Evolutionary conservation across 37 sponge, comb jelly and placozoan species (phyloP).

Genomic region (Spongilla lacustris): DNA sequence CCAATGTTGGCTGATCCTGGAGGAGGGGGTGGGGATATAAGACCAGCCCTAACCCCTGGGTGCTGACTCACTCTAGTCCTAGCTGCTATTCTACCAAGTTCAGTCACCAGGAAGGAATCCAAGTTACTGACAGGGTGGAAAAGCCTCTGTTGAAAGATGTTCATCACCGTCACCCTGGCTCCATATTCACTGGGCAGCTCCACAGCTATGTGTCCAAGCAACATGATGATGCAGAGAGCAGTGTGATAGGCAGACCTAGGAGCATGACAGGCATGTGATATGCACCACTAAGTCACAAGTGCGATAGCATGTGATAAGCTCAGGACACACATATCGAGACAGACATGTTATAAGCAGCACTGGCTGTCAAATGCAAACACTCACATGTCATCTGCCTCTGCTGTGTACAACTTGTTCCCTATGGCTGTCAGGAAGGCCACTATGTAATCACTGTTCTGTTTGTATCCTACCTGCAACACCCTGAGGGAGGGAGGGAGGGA

Average conservation of each 20-base stretch:
- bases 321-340: neutral
- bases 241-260: slow-evolving; percentile 10
- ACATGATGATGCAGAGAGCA: slow-evolving; percentile 63
- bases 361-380: too few relatives aligned
- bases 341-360: neutral
- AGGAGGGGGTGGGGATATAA: neutral
- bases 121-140: slow-evolving; percentile 55
- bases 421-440: slow-evolving; percentile 58
- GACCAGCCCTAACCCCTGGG: neutral
- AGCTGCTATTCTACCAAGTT: slow-evolving; percentile 66
- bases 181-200: slow-evolving; percentile 12
- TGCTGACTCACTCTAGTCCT: slow-evolving; percentile 33
- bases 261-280: too few relatives aligned
- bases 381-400: slow-evolving; percentile 38
- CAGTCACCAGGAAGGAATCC: slow-evolving; percentile 48
- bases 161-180: slow-evolving; percentile 16
- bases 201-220: slow-evolving; percentile 55
- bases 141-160: slow-evolving; percentile 56
- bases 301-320: neutral
- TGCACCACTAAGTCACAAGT: too few relatives aligned
- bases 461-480: slow-evolving; percentile 4
- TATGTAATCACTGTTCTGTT: slow-evolving; percentile 22
- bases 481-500: slow-evolving; percentile 8
- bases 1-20: slow-evolving; percentile 28
- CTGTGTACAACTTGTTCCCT: slow-evolving; percentile 63